Evolutionary conservation across 2,113 vertebrate genomes (phyloP), one percentile per base, ranked within the genome.

Genomic region (Oplegnathus fasciatus): DNA sequence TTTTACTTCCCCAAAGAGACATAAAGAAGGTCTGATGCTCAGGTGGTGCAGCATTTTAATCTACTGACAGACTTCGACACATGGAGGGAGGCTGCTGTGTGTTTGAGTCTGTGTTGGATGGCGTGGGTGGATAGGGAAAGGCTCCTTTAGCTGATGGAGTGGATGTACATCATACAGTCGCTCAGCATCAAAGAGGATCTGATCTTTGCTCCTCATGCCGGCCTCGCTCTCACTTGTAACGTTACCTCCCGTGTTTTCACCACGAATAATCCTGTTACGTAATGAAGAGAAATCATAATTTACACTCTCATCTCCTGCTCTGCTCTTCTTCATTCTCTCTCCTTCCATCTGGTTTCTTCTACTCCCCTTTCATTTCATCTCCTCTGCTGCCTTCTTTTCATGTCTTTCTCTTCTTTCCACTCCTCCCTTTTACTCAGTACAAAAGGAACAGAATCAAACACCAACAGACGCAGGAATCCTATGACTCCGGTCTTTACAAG

Each of bases 181-280:
- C 70, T 57, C n/a, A 40, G 26, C 55, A 30, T 74, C 71, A 74
- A 44, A 28, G 54, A 44, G n/a, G 37, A 74, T 28, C 54, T 46
- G 37, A 44, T 61, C 24, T 30, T 5, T 10, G 50, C 52, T n/a
- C 32, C 11, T 9, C 1, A 6, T n/a, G 15, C 10, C 60, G 10
- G 60, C 18, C 60, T 13, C 32, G 32, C 61, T 40, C 52, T 54
- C 50, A 2, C n/a, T n/a, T n/a, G n/a, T 17, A 2, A 20, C 37
- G 2, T n/a, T 9, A 6, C 14, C 52, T 10, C 32, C 1, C 9
- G 8, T 3, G 34, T 20, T 26, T 42, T 8, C 0, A n/a, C 34
- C 52, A 6, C 18, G 2, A 80, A 54, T 54, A 75, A 75, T 73
- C 76, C 54, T 4, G 64, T 74, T 62, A 68, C 17, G 14, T 54